Conservation (phyloP, 64 coral and sea anemone species). For the Catalaphyllia jardinei region DNA sequence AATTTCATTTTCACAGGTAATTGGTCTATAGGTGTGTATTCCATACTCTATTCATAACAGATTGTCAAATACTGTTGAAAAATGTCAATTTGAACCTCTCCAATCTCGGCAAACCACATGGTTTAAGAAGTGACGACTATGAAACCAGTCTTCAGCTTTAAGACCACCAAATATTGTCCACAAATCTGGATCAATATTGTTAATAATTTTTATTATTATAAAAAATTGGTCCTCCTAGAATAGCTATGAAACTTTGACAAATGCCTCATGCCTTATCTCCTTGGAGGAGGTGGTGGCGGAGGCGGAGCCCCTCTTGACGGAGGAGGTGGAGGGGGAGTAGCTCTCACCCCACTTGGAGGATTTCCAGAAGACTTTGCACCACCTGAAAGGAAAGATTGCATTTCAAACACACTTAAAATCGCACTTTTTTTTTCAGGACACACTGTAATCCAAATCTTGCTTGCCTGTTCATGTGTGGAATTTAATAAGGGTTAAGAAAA, state of each 20-base stretch:
- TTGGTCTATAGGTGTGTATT: background rate
- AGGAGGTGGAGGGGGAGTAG: conserved; percentile 46
- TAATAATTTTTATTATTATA: background rate
- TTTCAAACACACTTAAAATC: background rate
- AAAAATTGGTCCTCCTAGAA: conserved; percentile 45
- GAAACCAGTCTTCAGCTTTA: background rate
- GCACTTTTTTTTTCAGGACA: too few relatives aligned
- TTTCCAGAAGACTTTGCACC: conserved; percentile 31
- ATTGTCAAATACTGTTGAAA: background rate
- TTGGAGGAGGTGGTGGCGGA: conserved; percentile 51
- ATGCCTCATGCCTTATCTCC: conserved; percentile 10
- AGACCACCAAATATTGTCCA: background rate
- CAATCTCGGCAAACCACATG: background rate
- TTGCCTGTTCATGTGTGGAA: too few relatives aligned
- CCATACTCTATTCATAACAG: background rate
- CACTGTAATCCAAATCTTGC: too few relatives aligned
- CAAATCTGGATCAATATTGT: background rate
- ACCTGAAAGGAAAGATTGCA: background rate
- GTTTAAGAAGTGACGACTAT: background rate
- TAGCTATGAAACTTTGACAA: background rate
- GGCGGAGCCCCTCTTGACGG: conserved; percentile 60
- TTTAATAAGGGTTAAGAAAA: too few relatives aligned
- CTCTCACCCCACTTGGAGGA: background rate
- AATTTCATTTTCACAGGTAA: conserved; percentile 1
- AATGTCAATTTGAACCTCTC: background rate